These are phyloP conservation scores for Atherinomorus stipes DNA, from an alignment of 2,113 vertebrate genomes.

Conservation along the genomic window DNA sequence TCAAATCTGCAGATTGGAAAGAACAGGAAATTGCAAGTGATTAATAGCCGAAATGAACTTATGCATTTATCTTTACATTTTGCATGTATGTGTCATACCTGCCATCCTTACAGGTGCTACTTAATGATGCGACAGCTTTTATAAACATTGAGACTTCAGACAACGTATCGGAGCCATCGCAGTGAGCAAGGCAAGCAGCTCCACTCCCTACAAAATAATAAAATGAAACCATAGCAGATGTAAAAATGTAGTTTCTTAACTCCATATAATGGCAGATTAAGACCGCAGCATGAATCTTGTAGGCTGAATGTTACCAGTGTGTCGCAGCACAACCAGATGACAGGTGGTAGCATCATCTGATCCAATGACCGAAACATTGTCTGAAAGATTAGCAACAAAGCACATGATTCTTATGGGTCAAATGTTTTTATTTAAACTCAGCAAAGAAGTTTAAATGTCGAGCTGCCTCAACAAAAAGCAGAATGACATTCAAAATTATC, in stretches of 20 bases:
- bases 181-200: constrained; percentile 92
- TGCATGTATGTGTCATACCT: constrained; percentile 82
- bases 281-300: not conserved
- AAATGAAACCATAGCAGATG: not conserved
- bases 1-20: constrained; percentile 85
- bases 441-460: not conserved
- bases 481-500: no score
- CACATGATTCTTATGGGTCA: not conserved
- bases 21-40: not conserved
- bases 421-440: not conserved
- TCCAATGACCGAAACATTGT: constrained; percentile 91
- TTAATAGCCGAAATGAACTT: not conserved
- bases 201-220: constrained; percentile 86
- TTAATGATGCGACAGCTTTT: constrained; percentile 86
- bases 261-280: not conserved
- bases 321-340: constrained; percentile 93
- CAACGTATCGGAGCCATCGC: constrained; percentile 90
- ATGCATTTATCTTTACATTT: not conserved
- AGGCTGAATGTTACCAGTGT: constrained; percentile 87
- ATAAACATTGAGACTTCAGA: constrained; percentile 88
- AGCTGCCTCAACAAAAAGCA: not conserved
- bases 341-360: constrained; percentile 98
- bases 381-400: constrained; percentile 72
- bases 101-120: constrained; percentile 78
- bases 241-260: not conserved